phyloP scores from a whole-genome alignment of 2,113 vertebrate genomes.

The Grus americana region DNA sequence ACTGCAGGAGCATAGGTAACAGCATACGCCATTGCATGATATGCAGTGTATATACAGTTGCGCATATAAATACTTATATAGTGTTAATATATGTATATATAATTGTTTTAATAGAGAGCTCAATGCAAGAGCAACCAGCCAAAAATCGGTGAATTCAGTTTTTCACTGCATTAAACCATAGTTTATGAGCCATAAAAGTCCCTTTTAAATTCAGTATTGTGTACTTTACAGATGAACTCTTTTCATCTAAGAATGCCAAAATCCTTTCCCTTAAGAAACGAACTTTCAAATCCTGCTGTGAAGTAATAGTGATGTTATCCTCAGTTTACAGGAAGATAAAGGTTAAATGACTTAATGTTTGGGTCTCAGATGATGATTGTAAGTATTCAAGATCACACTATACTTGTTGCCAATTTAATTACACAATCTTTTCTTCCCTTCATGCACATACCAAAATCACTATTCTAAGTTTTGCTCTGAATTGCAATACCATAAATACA shows the following conservation, averaged over 20 bases:
- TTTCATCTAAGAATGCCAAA: not conserved
- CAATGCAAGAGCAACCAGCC: not conserved
- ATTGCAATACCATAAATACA: not conserved
- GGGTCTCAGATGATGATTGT: not conserved
- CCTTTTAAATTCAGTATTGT: not conserved
- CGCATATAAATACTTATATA: not conserved
- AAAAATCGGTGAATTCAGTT: not conserved
- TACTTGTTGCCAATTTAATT: not conserved
- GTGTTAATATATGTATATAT: not conserved
- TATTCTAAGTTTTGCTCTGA: not conserved
- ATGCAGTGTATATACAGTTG: not conserved
- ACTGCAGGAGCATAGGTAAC: not conserved
- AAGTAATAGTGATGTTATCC: not conserved
- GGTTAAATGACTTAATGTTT: not conserved
- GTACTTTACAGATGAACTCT: not conserved
- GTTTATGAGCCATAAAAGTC: not conserved
- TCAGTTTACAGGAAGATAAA: not conserved
- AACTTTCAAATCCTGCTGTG: not conserved
- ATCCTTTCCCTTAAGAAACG: not conserved
- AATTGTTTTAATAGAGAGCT: not conserved
- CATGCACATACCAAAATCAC: not conserved
- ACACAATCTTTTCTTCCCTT: not conserved
- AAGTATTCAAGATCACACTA: not conserved
- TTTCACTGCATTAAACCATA: not conserved
- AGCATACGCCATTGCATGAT: not conserved